These are phyloP conservation scores for Lepas anatifera DNA, from an alignment of 2,888 invertebrate genomes.

Conservation along the genomic window DNA sequence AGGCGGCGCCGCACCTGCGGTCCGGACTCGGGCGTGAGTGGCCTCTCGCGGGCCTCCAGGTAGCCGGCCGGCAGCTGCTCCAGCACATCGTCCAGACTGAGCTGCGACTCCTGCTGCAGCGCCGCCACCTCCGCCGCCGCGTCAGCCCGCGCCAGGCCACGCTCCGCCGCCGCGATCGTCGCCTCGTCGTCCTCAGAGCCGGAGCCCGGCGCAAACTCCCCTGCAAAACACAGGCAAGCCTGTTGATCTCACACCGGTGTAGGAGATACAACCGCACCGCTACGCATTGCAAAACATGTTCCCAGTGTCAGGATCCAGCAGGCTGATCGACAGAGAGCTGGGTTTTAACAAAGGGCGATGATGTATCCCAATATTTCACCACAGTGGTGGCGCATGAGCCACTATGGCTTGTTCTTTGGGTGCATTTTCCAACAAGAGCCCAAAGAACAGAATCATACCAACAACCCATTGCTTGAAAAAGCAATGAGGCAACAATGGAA, in stretches of 20 bases:
- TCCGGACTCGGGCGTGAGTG: too few relatives aligned
- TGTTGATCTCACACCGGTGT: too few relatives aligned
- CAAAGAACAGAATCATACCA: too few relatives aligned
- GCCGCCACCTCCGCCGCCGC: slow-evolving; percentile 51
- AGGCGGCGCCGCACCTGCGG: too few relatives aligned
- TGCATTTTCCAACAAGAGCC: not conserved
- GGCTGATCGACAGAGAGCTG: not conserved
- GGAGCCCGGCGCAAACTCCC: slow-evolving; percentile 69
- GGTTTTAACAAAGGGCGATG: not conserved
- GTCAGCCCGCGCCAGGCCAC: slow-evolving; percentile 44
- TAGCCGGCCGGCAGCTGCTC: slow-evolving; percentile 68
- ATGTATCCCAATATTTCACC: not conserved
- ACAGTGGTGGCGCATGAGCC: too few relatives aligned
- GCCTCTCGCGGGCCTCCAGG: slow-evolving; percentile 41
- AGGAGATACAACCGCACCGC: too few relatives aligned
- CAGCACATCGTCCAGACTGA: slow-evolving; percentile 76
- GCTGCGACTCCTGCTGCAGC: slow-evolving; percentile 74
- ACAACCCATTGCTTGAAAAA: too few relatives aligned
- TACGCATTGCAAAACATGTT: not conserved
- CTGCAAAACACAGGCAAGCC: not conserved
- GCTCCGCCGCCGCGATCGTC: slow-evolving; percentile 78
- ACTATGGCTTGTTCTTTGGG: not conserved
- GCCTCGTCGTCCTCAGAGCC: slow-evolving; percentile 80
- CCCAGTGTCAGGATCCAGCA: not conserved
- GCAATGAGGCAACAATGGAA: too few relatives aligned